These are phyloP conservation scores for Euschistus heros DNA, from an alignment of 1,140 invertebrate species.

Conservation along the genomic window DNA sequence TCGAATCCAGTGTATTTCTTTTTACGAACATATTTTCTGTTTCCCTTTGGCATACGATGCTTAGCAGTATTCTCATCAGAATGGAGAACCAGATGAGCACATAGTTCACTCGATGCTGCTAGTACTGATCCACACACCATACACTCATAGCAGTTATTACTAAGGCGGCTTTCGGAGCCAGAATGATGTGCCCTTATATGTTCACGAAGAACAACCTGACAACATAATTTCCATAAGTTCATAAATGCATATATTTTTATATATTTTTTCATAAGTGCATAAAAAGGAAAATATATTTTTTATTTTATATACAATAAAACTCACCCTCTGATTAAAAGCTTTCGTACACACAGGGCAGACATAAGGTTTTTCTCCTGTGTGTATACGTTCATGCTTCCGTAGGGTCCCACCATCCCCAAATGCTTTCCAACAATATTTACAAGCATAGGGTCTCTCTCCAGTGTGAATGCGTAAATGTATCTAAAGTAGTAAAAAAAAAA, in stretches of 20 bases:
- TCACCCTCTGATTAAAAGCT: conserved; percentile 66
- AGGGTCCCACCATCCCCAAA: conserved; percentile 97
- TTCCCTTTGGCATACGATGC: conserved; percentile 53
- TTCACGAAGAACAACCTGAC: conserved; percentile 60
- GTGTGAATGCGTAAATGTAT: conserved; percentile 85
- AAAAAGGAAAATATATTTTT: background rate
- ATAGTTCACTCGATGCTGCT: conserved; percentile 56
- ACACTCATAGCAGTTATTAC: conserved; percentile 47
- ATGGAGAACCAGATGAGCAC: conserved; percentile 68
- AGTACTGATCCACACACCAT: conserved; percentile 60
- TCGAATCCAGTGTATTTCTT: conserved; percentile 21
- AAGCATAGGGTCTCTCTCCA: conserved; percentile 75
- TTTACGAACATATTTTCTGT: conserved; percentile 63
- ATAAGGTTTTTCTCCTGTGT: conserved; percentile 92
- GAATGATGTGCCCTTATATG: conserved; percentile 74
- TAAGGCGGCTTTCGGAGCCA: conserved; percentile 52
- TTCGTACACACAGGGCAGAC: conserved; percentile 86
- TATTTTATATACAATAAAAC: conserved; percentile 19
- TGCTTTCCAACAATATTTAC: conserved; percentile 95
- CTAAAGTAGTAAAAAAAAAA: conserved; percentile 15
- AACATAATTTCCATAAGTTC: background rate
- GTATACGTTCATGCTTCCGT: conserved; percentile 93
- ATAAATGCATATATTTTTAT: background rate
- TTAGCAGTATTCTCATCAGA: conserved; percentile 71
- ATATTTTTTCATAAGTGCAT: background rate